Base-by-base conservation (phyloP, 1,140 invertebrate species). In the Diprion similis region DNA sequence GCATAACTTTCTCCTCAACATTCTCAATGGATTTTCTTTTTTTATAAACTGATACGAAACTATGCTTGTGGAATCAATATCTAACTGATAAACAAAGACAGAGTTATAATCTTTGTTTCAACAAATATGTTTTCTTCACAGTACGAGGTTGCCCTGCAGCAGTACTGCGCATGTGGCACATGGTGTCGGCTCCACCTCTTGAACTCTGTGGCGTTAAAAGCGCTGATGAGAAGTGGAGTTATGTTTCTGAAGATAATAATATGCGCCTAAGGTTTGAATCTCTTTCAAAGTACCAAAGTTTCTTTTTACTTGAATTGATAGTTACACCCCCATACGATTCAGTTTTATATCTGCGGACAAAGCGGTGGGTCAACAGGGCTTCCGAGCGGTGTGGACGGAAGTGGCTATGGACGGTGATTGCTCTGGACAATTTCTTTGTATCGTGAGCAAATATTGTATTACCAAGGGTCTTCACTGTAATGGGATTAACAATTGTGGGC, bases 361-460 rank as follows among this genome's bases (percentile, higher is more conserved):
- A 88, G 93, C 94, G 66, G 94, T 94, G 13, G 95, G 95, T 67
- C 85, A 87, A 73, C 89, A 92, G 81, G 96, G 96, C 70, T 98
- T 97, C 87, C 92, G 93, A 78, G 94, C 94, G 37, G 92, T 96
- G 67, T 97, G 96, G 96, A 97, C 96, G 18, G 96, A 97, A 89
- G 92, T 95, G 75, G 89, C 89, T 75, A 90, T 88, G 66, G 89
- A 89, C 10, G 83, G 82, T 13, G 89, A 89, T 78, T 90, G 90
- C 79, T 79, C 79, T 15, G 86, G 89, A 80, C 85, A 93, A 77
- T 94, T 94, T 83, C 88, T 89, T 17, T 96, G 94, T 86, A 81
- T 84, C 67, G 90, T 87, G 82, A 93, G 88, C 78, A 91, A 91
- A 74, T 96, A 93, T 82, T 97, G 96, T 88, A 96, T 97, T 79